These are phyloP conservation scores for Solenopsis invicta DNA, from an alignment of 1,140 invertebrate species.

Conservation along the genomic window DNA sequence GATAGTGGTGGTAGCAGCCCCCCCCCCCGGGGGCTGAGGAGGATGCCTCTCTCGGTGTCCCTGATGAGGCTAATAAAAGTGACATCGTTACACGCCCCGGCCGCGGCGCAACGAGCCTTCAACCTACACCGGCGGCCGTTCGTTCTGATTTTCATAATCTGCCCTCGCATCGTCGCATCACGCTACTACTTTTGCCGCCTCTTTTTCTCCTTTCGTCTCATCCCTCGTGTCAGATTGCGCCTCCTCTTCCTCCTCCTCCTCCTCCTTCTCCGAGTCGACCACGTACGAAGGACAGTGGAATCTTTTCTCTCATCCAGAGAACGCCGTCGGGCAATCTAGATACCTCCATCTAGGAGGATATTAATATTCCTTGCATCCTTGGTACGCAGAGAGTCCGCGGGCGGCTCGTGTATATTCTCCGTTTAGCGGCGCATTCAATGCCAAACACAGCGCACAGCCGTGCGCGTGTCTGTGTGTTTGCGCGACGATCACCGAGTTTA, in stretches of 20 bases:
- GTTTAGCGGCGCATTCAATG: conserved; percentile 31
- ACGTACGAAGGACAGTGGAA: conserved; percentile 15
- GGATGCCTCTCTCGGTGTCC: conserved; percentile 79
- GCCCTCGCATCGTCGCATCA: conserved; percentile 66
- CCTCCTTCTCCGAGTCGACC: not conserved
- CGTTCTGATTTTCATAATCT: conserved; percentile 77
- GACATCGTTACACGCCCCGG: conserved; percentile 81
- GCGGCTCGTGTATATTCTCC: conserved; percentile 18
- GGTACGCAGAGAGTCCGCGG: conserved; percentile 19
- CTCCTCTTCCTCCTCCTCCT: not conserved
- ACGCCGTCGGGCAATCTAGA: conserved; percentile 1
- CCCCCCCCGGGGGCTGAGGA: conserved; percentile 58
- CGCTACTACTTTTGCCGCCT: not conserved
- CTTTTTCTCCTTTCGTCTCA: not conserved
- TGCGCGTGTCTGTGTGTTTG: not conserved
- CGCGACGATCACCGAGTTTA: not conserved
- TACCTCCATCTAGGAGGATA: conserved; percentile 19
- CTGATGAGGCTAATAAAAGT: conserved; percentile 85
- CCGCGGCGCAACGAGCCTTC: conserved; percentile 77
- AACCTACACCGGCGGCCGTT: conserved; percentile 67
- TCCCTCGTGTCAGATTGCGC: conserved; percentile 18
- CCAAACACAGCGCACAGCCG: not conserved
- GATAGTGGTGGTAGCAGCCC: not conserved
- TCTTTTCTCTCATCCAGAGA: not conserved
- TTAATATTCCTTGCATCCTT: conserved; percentile 67